Evolutionary conservation across 2,888 invertebrate genomes (phyloP).

Genomic region (Macrophya alboannulata): DNA sequence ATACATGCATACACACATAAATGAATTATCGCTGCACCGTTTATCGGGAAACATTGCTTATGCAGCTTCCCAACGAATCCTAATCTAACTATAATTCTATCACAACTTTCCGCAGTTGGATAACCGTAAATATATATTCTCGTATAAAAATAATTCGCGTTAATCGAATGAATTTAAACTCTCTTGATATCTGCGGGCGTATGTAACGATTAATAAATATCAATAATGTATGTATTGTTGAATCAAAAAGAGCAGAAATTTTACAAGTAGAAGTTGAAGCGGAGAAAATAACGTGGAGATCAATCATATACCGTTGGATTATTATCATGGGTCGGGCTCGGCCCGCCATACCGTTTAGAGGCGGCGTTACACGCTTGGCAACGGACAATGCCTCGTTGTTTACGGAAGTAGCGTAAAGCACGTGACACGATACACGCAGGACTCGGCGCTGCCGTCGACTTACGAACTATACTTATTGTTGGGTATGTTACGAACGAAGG

Average conservation of each 20-base stretch:
- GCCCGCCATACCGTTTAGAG: slow-evolving; percentile 58
- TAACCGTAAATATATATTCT: not conserved
- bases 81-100: not conserved
- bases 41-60: not conserved
- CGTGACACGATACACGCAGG: slow-evolving; percentile 26
- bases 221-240: not conserved
- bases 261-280: not conserved
- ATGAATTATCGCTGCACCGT: not conserved
- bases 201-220: no score
- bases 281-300: not conserved
- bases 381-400: slow-evolving; percentile 64
- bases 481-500: not conserved
- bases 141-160: not conserved
- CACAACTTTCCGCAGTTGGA: not conserved
- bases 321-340: slow-evolving; percentile 42
- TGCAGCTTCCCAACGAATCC: not conserved
- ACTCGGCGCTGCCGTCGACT: not conserved
- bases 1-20: not conserved
- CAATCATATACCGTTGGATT: not conserved
- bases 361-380: slow-evolving; percentile 59
- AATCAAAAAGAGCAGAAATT: not conserved
- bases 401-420: slow-evolving; percentile 64
- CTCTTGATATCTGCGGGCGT: not conserved
- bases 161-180: not conserved
- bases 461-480: not conserved